A percentile compares a stretch with the other conserved stretches of the same genome.
Evolutionary conservation across 2,888 invertebrate species (phyloP).

Genomic region (Cheilosia vulpina): DNA sequence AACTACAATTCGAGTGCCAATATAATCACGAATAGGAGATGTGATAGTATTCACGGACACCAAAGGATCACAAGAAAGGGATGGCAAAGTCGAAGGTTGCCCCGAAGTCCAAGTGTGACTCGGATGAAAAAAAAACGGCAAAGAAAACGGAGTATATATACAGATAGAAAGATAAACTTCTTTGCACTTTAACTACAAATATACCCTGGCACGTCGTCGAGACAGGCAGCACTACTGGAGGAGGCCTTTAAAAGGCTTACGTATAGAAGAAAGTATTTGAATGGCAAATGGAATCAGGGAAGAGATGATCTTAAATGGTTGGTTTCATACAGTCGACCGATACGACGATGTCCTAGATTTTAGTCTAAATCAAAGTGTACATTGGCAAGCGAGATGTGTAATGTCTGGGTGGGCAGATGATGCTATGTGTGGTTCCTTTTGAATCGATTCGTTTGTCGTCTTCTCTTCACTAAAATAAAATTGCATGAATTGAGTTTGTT

Average conservation of each 20-base stretch:
- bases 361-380: constrained; percentile 38
- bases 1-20: constrained; percentile 46
- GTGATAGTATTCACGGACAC: constrained; percentile 36
- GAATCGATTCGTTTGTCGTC: constrained; percentile 23
- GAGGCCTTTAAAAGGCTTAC: constrained; percentile 28
- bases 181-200: constrained; percentile 11
- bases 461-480: not conserved
- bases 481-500: constrained; percentile 2
- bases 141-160: constrained; percentile 14
- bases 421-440: constrained; percentile 3
- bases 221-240: not conserved
- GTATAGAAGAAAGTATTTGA: constrained; percentile 37
- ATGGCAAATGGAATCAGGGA: constrained; percentile 43
- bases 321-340: constrained; percentile 25
- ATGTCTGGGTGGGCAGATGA: constrained; percentile 10
- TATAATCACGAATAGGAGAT: constrained; percentile 40
- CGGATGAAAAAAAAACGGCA: constrained; percentile 1
- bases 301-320: constrained; percentile 16
- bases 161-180: constrained; percentile 36
- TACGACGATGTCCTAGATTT: constrained; percentile 43
- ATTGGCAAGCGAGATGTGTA: constrained; percentile 28
- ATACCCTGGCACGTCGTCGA: not conserved
- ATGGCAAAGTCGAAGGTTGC: too few relatives aligned
- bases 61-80: constrained; percentile 28
- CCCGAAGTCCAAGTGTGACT: too few relatives aligned